Base-by-base conservation (phyloP, 53 echinoderm and acorn worm genomes). In the Actinopyga echinites region DNA sequence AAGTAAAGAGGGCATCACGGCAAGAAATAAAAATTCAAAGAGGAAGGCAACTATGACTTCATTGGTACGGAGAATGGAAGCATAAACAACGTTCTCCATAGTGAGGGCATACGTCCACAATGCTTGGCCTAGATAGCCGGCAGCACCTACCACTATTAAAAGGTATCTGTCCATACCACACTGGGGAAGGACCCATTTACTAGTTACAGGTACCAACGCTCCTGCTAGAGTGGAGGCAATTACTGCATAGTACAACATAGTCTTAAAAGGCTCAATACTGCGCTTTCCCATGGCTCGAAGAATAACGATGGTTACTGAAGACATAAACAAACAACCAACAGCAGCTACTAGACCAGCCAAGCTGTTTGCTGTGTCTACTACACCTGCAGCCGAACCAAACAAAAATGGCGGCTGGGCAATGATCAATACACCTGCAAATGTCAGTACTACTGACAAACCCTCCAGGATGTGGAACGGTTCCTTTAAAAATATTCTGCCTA, bases 21-120 rank as follows among this genome's bases (percentile, higher is more conserved):
- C 78, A 78, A 78, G 78, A 8, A 78, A 15, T 15, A 78, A 20
- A 78, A 78, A 54, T 52, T 78, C 78, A 1, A 78, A 56, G 11
- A 78, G 34, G 28, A 78, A 78, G 6, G 57, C 78, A 23, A 55
- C 13, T 11, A 78, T 22, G 19, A 78, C 78, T 33, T 78, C 55
- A 56, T 78, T 78, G 11, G 55, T 56, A 23, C 78, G 49, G 17
- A 56, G 9, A 11, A 78, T 44, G 6, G 78, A 78, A 44, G 54
- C 78, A 33, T 53, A 24, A 25, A 78, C 57, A 17, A 32, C 78
- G 19, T 35, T 78, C 15, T 78, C 57, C 45, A 78, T 23, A 3
- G 32, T 56, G 7, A 78, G 33, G 54, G 52, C 78, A 20, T 78
- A 78, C 0, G 78, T 78, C 6, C 49, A 33, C 56, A 78, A 56